Base-by-base conservation (phyloP, 2,797 vertebrate species). In the Phylloscopus collybita region DNA sequence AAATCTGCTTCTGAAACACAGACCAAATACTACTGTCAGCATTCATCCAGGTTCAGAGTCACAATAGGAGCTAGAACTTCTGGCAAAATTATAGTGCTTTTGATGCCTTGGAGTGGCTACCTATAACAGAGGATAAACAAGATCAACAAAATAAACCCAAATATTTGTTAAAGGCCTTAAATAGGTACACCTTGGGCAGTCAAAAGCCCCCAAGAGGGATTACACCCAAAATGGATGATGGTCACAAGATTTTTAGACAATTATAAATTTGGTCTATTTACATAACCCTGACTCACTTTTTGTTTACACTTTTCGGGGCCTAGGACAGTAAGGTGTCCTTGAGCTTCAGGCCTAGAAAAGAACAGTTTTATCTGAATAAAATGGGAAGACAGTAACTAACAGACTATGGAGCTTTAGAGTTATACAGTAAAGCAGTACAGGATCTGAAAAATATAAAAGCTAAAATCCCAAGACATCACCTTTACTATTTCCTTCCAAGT, bases 31-130 rank as follows among this genome's bases (percentile, higher is more conserved):
- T 94, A 85, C 64, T 96, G 95, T 85, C 95, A 97, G 92, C 82
- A 94, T 57, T 88, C 49, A 67, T 91, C 91, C 88, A 96, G 76
- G 81, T 97, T 97, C 92, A 94, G 92, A 96, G 83, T 95, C 80
- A 96, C n/a, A 80, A 80, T 73, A 91, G 70, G 91, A 97, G 38
- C 42, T 91, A 56, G 78, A 74, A 95, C 79, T 97, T 93, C 89
- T 96, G 93, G 94, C 57, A 97, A 93, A 94, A 65, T 81, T 73
- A 65, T 21, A 56, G 66, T 85, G 76, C 78, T 93, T 65, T 62
- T 34, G 18, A 26, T 51, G 36, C 14, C 18, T 62, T 62, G 38
- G 38, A 53, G 30, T 11, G 16, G 25, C 19, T 53, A 29, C 9
- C 32, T 64, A 22, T 12, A 44, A 64, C 19, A 53, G 21, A 60